Percentiles rank a stretch among this genome's conserved stretches.
phyloP scores from a whole-genome alignment of 2,888 invertebrate genomes.

The Leptopilina myrica region DNA sequence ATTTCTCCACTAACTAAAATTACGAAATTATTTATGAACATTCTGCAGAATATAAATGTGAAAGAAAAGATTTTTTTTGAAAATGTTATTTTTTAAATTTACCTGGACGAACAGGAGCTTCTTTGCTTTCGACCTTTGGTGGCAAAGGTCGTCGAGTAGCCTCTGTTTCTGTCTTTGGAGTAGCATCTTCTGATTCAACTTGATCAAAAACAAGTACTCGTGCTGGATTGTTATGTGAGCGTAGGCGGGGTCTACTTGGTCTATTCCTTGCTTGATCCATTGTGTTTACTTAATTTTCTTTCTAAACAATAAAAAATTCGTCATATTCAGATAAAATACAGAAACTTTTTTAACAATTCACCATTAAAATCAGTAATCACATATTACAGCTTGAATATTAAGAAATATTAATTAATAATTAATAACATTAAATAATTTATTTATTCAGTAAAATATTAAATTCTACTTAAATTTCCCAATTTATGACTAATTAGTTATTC shows the following conservation, averaged over 20 bases:
- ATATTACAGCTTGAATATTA: too few relatives aligned
- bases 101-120: slow-evolving; percentile 72
- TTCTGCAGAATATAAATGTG: too few relatives aligned
- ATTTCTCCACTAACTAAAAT: slow-evolving; percentile 76
- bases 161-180: slow-evolving; percentile 61
- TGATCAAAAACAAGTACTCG: slow-evolving; percentile 88
- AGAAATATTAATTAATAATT: too few relatives aligned
- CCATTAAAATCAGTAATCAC: too few relatives aligned
- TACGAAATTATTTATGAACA: neutral
- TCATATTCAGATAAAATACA: neutral
- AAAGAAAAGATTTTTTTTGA: neutral
- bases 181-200: slow-evolving; percentile 79
- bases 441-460: too few relatives aligned
- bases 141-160: slow-evolving; percentile 58
- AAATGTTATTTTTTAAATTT: neutral
- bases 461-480: too few relatives aligned
- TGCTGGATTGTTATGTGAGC: slow-evolving; percentile 80
- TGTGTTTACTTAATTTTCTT: slow-evolving; percentile 42
- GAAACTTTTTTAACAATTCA: too few relatives aligned
- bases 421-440: too few relatives aligned
- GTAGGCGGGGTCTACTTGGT: slow-evolving; percentile 73
- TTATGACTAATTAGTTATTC: too few relatives aligned
- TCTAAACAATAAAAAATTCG: neutral
- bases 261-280: slow-evolving; percentile 74
- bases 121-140: slow-evolving; percentile 70